A percentile compares a stretch with the other conserved stretches of the same genome.
Conservation (phyloP, 2,797 vertebrate species). For the Siniperca scherzeri region DNA sequence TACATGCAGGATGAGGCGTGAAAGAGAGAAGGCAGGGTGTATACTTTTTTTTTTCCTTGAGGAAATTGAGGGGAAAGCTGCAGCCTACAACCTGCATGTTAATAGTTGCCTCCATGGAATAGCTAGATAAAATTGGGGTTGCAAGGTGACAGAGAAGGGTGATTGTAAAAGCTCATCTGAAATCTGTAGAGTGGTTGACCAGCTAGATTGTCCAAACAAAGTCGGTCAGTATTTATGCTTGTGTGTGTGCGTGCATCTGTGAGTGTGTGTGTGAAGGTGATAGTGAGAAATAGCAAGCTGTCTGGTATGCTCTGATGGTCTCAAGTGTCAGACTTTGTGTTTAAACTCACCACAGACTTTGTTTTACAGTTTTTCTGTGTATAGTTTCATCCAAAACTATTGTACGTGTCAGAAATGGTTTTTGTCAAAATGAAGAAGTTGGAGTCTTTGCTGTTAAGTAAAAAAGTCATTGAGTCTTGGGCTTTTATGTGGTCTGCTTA, state of each 20-base stretch:
- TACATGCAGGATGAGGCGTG: neutral
- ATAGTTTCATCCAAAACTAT: constrained; percentile 24
- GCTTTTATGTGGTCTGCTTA: neutral
- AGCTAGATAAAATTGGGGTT: constrained; percentile 53
- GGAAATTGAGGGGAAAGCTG: constrained; percentile 18
- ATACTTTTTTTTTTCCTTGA: neutral
- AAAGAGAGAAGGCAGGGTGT: neutral
- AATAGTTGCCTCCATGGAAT: constrained; percentile 31
- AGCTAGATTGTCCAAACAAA: constrained; percentile 52
- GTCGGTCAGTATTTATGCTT: constrained; percentile 7
- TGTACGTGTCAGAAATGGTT: constrained; percentile 22
- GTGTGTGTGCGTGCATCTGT: neutral
- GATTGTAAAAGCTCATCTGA: constrained; percentile 62
- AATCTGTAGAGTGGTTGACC: constrained; percentile 51
- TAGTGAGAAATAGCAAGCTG: constrained; percentile 34
- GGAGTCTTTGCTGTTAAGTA: constrained; percentile 16
- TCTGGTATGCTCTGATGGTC: constrained; percentile 46
- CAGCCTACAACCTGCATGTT: constrained; percentile 18
- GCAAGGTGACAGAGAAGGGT: constrained; percentile 46
- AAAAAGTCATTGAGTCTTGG: neutral
- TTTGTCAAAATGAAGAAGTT: constrained; percentile 25
- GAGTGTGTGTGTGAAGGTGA: constrained; percentile 21
- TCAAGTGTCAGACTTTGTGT: constrained; percentile 37
- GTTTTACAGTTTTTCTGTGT: constrained; percentile 42
- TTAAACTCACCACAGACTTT: constrained; percentile 27